Conservation (phyloP, 1,140 invertebrate genomes). For the Tenebrio molitor region DNA sequence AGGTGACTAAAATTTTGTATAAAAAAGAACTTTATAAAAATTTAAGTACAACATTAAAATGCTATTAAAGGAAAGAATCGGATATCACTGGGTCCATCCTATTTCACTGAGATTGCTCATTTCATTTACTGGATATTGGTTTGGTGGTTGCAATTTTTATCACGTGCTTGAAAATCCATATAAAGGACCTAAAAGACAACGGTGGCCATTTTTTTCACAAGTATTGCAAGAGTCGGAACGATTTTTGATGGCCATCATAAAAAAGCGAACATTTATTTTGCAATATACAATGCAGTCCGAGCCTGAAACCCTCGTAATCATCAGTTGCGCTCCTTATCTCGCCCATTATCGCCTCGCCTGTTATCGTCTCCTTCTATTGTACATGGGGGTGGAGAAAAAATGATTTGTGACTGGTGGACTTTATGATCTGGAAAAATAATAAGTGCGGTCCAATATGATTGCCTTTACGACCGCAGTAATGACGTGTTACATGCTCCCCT, state of each 20-base stretch:
- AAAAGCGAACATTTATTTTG: slow-evolving; percentile 52
- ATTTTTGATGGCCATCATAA: slow-evolving; percentile 49
- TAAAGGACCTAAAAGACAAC: slow-evolving; percentile 26
- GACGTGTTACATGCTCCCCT: slow-evolving; percentile 53
- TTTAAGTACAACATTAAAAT: too few relatives aligned
- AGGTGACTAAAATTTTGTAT: too few relatives aligned
- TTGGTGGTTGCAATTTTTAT: slow-evolving; percentile 28
- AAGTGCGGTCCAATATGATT: slow-evolving; percentile 60
- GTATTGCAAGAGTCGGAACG: slow-evolving; percentile 32
- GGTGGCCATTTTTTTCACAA: slow-evolving; percentile 32
- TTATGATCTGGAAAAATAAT: slow-evolving; percentile 62
- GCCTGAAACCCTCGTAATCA: slow-evolving; percentile 42
- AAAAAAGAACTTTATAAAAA: too few relatives aligned
- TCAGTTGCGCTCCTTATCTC: slow-evolving; percentile 50
- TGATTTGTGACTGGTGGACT: slow-evolving; percentile 56
- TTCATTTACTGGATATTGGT: not conserved
- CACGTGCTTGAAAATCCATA: slow-evolving; percentile 37
- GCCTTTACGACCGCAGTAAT: slow-evolving; percentile 58
- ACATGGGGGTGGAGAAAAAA: slow-evolving; percentile 49
- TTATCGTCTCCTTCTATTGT: slow-evolving; percentile 49
- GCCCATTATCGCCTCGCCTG: slow-evolving; percentile 48
- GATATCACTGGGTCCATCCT: not conserved
- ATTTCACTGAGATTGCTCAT: not conserved
- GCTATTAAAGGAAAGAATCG: too few relatives aligned
- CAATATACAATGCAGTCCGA: slow-evolving; percentile 52